Percentiles rank a stretch among this genome's conserved stretches.
Evolutionary conservation across 2,113 vertebrate genomes (phyloP).

Genomic region (Scalopus aquaticus): DNA sequence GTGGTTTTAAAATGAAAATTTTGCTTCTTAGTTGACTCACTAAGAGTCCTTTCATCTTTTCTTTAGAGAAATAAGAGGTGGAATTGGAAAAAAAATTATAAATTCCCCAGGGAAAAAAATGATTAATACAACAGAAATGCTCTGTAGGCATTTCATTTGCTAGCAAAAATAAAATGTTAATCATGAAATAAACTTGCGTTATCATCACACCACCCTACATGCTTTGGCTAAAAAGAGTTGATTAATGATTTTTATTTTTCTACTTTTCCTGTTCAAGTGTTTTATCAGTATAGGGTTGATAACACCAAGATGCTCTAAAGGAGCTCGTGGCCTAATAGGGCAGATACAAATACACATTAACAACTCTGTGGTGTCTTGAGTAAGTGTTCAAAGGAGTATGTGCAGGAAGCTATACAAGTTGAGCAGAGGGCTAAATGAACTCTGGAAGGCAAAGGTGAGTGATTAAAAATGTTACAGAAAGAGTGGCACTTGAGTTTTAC

Average conservation of each 20-base stretch:
- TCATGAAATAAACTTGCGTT: background rate
- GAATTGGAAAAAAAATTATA: conserved; percentile 19
- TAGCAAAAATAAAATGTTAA: conserved; percentile 26
- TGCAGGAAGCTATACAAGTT: background rate
- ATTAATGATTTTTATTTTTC: background rate
- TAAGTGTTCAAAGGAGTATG: background rate
- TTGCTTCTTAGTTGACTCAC: background rate
- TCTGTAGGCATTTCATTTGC: background rate
- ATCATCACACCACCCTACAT: background rate
- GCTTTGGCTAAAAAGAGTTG: background rate
- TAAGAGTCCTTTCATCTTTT: conserved; percentile 13
- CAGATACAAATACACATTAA: background rate
- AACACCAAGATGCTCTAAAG: background rate
- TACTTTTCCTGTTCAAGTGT: background rate
- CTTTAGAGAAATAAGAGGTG: background rate
- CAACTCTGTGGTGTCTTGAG: background rate
- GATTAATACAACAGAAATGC: conserved; percentile 25
- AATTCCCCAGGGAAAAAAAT: background rate
- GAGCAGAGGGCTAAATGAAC: background rate
- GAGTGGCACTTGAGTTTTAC: background rate
- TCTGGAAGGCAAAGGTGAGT: background rate
- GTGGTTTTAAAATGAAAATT: conserved; percentile 41
- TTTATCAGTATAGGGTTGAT: background rate
- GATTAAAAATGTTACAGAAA: background rate
- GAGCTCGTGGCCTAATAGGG: background rate